phyloP scores from a whole-genome alignment of 2,113 vertebrate genomes.

The Muntiacus muntjak region DNA sequence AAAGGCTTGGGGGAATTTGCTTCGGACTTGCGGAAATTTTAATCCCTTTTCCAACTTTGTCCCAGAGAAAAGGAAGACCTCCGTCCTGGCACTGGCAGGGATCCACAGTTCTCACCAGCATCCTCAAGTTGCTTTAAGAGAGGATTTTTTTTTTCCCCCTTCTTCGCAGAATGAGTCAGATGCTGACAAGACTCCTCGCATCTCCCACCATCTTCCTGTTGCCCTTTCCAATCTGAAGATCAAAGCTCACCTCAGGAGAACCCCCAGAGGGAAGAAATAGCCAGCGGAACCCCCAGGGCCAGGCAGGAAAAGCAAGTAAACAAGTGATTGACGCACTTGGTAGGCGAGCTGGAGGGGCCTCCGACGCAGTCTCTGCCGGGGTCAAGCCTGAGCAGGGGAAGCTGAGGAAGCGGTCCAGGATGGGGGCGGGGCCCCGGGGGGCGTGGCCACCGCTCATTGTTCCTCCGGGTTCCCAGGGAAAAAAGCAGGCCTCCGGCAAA shows the following conservation, averaged over 20 bases:
- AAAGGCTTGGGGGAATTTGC: not conserved
- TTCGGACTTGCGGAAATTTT: not conserved
- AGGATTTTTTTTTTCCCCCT: not conserved
- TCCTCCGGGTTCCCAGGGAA: conserved; percentile 63
- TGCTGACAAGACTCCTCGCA: not conserved
- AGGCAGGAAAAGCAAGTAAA: conserved; percentile 66
- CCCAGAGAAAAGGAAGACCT: not conserved
- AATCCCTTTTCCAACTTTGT: not conserved
- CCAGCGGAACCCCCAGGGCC: conserved; percentile 2
- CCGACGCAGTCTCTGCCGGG: not conserved
- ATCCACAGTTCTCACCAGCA: not conserved
- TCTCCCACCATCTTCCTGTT: conserved; percentile 41
- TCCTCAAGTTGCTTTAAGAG: not conserved
- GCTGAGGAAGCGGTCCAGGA: conserved; percentile 54
- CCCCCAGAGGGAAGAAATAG: conserved; percentile 45
- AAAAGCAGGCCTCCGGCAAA: not conserved
- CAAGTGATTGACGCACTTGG: conserved; percentile 68
- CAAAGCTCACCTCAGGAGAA: conserved; percentile 62
- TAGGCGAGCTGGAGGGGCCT: not conserved
- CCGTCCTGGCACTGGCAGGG: not conserved
- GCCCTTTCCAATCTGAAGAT: conserved; percentile 45
- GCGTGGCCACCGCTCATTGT: conserved; percentile 41
- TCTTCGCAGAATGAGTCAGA: not conserved
- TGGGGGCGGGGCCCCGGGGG: not conserved
- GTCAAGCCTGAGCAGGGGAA: conserved; percentile 3